Base-by-base conservation (phyloP, 2,888 invertebrate genomes). In the Hydroisotoma schaefferi region DNA sequence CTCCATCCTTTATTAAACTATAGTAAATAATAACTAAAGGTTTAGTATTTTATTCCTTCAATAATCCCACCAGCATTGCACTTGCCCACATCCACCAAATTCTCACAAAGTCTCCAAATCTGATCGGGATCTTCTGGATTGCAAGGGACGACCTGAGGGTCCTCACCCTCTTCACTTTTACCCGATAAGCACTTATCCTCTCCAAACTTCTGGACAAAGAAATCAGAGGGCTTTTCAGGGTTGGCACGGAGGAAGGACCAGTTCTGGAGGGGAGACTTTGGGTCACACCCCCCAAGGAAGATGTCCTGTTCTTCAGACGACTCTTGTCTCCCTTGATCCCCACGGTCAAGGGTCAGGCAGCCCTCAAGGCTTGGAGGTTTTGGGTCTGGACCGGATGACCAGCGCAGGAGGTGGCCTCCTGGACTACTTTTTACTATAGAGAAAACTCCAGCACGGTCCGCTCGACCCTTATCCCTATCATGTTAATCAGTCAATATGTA, bases 51-150 rank as follows among this genome's bases (percentile, higher is more conserved):
- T n/a, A n/a, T n/a, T n/a, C n/a, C n/a, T n/a, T n/a, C n/a, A n/a
- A n/a, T n/a, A n/a, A n/a, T n/a, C n/a, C n/a, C n/a, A n/a, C n/a
- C n/a, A n/a, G 5, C n/a, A 28, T 69, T 65, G 44, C 69, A 69
- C 28, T 65, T 59, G n/a, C 59, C 59, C 10, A 59, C n/a, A 22
- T 56, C 44, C 1, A 49, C 5, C 1, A 57, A 26, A 37, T 59
- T 58, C 53, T 67, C 65, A 33, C 69, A 69, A 43, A 69, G 61
- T 55, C 60, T 54, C 69, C 69, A 69, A 37, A 49, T 53, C 23
- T 69, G 69, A 23, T 60, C 63, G 18, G 57, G 27, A 37, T 69
- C 65, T 10, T 57, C 55, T 12, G 28, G n/a, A 27, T 69, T 47
- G 33, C 65, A 65, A 12, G 53, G 15, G 25, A 51, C 65, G 22